A percentile compares a stretch with the other conserved stretches of the same genome.
These are phyloP conservation scores for Pseudonaja textilis DNA, from an alignment of 2,113 vertebrate species.

Conservation along the genomic window DNA sequence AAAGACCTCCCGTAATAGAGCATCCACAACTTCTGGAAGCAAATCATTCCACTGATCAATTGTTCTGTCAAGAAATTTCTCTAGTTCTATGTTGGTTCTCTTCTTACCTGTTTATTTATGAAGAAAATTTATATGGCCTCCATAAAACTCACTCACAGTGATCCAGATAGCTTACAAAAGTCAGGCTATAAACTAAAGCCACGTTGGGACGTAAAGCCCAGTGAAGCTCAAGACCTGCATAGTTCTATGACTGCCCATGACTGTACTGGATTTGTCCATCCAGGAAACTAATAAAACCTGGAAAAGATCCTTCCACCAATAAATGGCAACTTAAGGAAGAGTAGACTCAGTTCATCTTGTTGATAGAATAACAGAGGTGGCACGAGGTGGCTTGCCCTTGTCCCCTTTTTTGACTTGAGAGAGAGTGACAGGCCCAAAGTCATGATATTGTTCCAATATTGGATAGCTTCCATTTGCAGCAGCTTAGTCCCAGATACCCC, in stretches of 20 bases:
- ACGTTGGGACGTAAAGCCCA: not conserved
- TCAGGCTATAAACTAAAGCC: not conserved
- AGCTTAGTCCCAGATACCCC: not conserved
- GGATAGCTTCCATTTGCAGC: not conserved
- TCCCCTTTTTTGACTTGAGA: too few species aligned
- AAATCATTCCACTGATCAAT: too few species aligned
- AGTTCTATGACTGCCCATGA: not conserved
- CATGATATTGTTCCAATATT: not conserved
- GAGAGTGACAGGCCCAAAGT: too few species aligned
- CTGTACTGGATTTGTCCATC: not conserved
- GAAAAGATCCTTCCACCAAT: not conserved
- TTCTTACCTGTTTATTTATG: too few species aligned
- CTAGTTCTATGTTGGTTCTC: too few species aligned
- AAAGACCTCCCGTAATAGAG: too few species aligned
- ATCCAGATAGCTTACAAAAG: not conserved
- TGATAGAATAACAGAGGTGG: not conserved
- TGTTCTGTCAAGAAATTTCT: too few species aligned
- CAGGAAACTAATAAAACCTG: not conserved
- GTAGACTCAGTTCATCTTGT: not conserved
- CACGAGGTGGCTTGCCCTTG: not conserved
- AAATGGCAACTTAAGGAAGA: not conserved
- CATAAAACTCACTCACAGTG: not conserved
- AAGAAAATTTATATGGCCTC: not conserved
- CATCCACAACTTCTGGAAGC: too few species aligned
- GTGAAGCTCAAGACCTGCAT: not conserved